Base-by-base conservation (phyloP, 2,113 vertebrate genomes). In the Plestiodon gilberti region DNA sequence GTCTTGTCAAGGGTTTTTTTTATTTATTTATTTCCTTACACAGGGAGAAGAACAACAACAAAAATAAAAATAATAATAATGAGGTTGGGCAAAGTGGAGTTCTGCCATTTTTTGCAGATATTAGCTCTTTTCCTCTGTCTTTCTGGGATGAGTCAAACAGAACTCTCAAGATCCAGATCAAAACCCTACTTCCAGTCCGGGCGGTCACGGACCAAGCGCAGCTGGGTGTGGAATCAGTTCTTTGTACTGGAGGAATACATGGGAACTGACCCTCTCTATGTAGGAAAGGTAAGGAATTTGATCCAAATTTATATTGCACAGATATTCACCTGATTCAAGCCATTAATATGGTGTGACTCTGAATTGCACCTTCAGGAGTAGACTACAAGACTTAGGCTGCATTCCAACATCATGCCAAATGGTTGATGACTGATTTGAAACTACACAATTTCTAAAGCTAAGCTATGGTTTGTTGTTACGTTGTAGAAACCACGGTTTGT, bases 181-280 rank as follows among this genome's bases (percentile, higher is more conserved):
- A 97, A 97, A 78, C 94, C 95, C 61, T 96, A 96, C 91, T 93
- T 97, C 88, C 96, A 95, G 69, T 94, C 97, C 78, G 96, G 96
- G 94, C 97, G 96, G 87, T 92, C 94, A 1, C 97, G 98, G 93
- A 97, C 97, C 87, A 99, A 97, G 90, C 98, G 99, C 94, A 99
- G 98, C 97, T 99, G 99, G 99, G 99, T 99, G 92, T 99, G 99
- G 99, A 99, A 99, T 95, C 99, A 99, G 80, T 99, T 99, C 97
- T 99, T 99, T 94, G 99, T 99, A 65, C 96, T 99, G 95, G 99
- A 99, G 95, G 99, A 99, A 94, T 99, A 98, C 95, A 99, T 98
- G 81, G 99, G 98, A 88, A 98, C 97, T 30, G 99, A 99, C 80
- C 98, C 99, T 6, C 97, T 99, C 84, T 99, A 99, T 91, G 98